A percentile compares a stretch with the other conserved stretches of the same genome.
Conservation (phyloP, 2,797 vertebrate genomes). For the Rhodeus uyekii region DNA sequence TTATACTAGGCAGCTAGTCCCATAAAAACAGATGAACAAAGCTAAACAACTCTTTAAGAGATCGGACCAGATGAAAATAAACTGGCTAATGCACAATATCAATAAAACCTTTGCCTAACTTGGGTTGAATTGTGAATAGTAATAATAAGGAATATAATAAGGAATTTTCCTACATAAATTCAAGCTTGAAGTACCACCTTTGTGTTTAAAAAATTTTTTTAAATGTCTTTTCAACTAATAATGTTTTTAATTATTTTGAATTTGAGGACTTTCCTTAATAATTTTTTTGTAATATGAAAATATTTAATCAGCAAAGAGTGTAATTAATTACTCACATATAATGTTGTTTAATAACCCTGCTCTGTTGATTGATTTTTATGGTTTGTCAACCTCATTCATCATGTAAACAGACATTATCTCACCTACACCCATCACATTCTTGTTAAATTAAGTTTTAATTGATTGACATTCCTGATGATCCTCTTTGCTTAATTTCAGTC, state of each 20-base stretch:
- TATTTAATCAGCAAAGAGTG: not conserved
- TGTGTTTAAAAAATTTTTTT: not conserved
- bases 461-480: not conserved
- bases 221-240: not conserved
- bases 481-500: not conserved
- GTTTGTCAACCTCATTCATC: slow-evolving; percentile 4
- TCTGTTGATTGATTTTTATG: not conserved
- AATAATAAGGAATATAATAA: too few relatives aligned
- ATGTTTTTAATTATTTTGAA: not conserved
- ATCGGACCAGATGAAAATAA: not conserved
- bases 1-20: not conserved
- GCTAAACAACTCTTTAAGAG: not conserved
- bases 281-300: not conserved
- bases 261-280: not conserved
- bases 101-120: too few relatives aligned
- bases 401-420: slow-evolving; percentile 7
- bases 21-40: not conserved
- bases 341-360: not conserved
- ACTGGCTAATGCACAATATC: not conserved
- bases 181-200: not conserved
- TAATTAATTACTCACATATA: not conserved
- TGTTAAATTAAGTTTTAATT: not conserved
- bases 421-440: not conserved
- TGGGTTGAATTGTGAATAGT: too few relatives aligned
- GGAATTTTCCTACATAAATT: not conserved